These are phyloP conservation scores for Erinaceus europaeus DNA, from an alignment of 2,113 vertebrate species.

Conservation along the genomic window DNA sequence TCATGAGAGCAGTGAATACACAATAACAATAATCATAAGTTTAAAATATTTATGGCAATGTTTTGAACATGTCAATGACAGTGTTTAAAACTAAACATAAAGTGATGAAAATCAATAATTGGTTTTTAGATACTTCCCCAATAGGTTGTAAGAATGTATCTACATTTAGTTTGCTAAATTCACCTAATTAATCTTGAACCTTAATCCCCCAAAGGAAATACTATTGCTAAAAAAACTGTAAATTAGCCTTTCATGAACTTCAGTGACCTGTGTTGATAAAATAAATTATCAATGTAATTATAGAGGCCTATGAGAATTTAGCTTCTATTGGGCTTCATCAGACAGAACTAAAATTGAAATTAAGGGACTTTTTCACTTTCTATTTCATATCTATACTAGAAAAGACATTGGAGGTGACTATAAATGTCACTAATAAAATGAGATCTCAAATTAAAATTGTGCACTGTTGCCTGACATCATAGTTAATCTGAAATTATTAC, in stretches of 20 bases:
- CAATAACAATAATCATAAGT: slow-evolving; percentile 1
- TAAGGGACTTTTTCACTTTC: neutral
- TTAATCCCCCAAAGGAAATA: neutral
- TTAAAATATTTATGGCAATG: neutral
- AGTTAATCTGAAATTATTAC: neutral
- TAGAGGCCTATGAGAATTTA: neutral
- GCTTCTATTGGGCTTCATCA: neutral
- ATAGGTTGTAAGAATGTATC: neutral
- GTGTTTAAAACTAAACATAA: neutral
- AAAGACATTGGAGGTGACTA: neutral
- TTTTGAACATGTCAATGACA: slow-evolving; percentile 7
- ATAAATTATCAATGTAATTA: neutral
- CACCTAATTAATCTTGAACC: neutral
- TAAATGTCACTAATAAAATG: neutral
- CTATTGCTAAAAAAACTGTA: neutral
- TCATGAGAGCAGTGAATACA: neutral
- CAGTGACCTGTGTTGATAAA: neutral
- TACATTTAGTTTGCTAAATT: slow-evolving; percentile 1
- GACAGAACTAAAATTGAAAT: neutral
- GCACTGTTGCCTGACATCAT: neutral
- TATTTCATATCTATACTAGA: neutral
- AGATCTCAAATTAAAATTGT: neutral
- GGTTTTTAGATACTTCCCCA: neutral
- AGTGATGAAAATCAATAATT: slow-evolving; percentile 12
- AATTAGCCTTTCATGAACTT: neutral